These are phyloP conservation scores for Macquaria australasica DNA, from an alignment of 2,113 vertebrate species.

Conservation along the genomic window DNA sequence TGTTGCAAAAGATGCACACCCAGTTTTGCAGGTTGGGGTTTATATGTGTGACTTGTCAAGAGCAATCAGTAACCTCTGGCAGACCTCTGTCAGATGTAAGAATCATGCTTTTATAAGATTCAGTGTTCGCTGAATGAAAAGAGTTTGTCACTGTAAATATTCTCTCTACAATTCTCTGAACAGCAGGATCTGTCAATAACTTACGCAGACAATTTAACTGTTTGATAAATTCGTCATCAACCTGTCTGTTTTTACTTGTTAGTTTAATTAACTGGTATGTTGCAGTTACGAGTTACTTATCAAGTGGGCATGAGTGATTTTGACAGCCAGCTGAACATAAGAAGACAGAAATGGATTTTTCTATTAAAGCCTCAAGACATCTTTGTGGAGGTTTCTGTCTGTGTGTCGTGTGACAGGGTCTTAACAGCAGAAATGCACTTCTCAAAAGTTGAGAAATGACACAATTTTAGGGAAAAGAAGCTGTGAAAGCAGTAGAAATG, in stretches of 20 bases:
- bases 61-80: background rate
- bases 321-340: constrained; percentile 11
- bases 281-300: constrained; percentile 24
- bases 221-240: constrained; percentile 22
- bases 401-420: constrained; percentile 8
- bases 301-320: constrained; percentile 14
- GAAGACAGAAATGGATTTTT: constrained; percentile 8
- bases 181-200: constrained; percentile 77
- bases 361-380: background rate
- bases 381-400: constrained; percentile 22
- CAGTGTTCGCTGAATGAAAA: background rate
- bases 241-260: constrained; percentile 40
- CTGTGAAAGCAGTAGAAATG: constrained; percentile 33
- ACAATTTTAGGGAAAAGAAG: constrained; percentile 30
- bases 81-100: background rate
- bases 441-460: constrained; percentile 25
- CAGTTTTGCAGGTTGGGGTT: constrained; percentile 12
- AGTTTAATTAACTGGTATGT: constrained; percentile 16
- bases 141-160: constrained; percentile 67
- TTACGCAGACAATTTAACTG: constrained; percentile 20
- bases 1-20: constrained; percentile 17
- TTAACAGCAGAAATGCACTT: constrained; percentile 28
- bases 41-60: constrained; percentile 17
- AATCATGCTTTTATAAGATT: constrained; percentile 15
- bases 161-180: constrained; percentile 56